phyloP scores from a whole-genome alignment of 2,113 vertebrate genomes.

The Hoplias malabaricus region DNA sequence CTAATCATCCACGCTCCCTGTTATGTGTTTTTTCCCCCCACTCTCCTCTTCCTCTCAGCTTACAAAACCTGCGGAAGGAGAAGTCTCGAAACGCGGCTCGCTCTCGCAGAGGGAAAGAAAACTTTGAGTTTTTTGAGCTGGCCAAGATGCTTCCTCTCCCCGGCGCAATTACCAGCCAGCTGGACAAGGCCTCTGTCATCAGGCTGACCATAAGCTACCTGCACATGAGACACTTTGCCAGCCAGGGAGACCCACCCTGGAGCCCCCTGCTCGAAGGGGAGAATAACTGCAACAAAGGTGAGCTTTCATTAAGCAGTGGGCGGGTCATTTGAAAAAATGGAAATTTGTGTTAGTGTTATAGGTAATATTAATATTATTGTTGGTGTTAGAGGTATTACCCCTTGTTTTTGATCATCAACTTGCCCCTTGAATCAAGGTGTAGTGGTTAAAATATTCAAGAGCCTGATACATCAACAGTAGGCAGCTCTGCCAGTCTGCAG shows the following conservation, averaged over 20 bases:
- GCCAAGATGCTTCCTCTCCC: constrained; percentile 88
- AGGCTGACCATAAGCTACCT: constrained; percentile 91
- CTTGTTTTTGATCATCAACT: no score
- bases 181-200: constrained; percentile 91
- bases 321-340: no score
- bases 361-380: no score
- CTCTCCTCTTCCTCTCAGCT: constrained; percentile 62
- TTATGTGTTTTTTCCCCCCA: neutral
- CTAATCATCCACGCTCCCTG: neutral
- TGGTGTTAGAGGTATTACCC: no score
- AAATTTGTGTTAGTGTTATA: no score
- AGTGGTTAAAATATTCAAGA: no score
- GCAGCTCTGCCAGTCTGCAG: no score
- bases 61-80: constrained; percentile 89
- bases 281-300: constrained; percentile 77
- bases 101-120: constrained; percentile 87
- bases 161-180: constrained; percentile 88
- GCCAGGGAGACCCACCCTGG: constrained; percentile 86
- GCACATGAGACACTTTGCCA: constrained; percentile 86
- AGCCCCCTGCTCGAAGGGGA: constrained; percentile 74
- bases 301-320: constrained; percentile 15
- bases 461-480: no score
- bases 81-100: constrained; percentile 91
- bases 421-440: no score
- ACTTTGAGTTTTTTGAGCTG: constrained; percentile 91